Percentiles rank a stretch among this genome's conserved stretches.
Conservation (phyloP, 2,113 vertebrate genomes). For the Cromileptes altivelis region DNA sequence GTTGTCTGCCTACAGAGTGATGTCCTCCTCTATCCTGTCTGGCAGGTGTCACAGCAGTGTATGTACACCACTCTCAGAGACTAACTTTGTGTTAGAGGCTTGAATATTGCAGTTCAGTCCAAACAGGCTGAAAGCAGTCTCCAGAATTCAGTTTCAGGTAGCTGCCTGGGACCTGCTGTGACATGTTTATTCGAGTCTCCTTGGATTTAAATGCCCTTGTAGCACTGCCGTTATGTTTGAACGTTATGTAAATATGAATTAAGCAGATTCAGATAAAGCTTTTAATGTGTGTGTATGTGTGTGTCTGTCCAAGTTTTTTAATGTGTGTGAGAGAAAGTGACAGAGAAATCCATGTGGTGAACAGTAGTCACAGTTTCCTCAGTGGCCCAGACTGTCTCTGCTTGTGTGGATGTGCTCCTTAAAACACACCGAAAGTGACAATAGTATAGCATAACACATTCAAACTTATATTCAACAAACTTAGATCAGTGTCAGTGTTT, state of each 20-base stretch:
- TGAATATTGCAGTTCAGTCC: not conserved
- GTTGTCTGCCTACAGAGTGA: constrained; percentile 20
- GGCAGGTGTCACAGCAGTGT: constrained; percentile 24
- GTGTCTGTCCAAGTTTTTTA: not conserved
- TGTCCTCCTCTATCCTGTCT: constrained; percentile 11
- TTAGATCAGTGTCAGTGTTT: not conserved
- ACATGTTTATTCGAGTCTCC: not conserved
- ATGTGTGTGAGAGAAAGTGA: not conserved
- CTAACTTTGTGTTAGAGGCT: not conserved
- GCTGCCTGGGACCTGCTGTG: not conserved
- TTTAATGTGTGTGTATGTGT: not conserved
- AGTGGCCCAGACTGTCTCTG: not conserved
- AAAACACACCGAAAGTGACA: not conserved
- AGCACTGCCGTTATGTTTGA: not conserved
- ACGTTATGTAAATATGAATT: not conserved
- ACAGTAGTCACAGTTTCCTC: constrained; percentile 10
- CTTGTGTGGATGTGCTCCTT: not conserved
- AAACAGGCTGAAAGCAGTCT: not conserved
- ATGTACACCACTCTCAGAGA: not conserved
- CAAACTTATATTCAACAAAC: not conserved
- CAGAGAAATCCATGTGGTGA: not conserved
- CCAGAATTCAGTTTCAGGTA: not conserved
- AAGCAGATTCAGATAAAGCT: not conserved
- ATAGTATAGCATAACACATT: not conserved
- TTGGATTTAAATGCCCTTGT: not conserved